These are phyloP conservation scores for Tyto alba DNA, from an alignment of 2,113 vertebrate species.

Conservation along the genomic window DNA sequence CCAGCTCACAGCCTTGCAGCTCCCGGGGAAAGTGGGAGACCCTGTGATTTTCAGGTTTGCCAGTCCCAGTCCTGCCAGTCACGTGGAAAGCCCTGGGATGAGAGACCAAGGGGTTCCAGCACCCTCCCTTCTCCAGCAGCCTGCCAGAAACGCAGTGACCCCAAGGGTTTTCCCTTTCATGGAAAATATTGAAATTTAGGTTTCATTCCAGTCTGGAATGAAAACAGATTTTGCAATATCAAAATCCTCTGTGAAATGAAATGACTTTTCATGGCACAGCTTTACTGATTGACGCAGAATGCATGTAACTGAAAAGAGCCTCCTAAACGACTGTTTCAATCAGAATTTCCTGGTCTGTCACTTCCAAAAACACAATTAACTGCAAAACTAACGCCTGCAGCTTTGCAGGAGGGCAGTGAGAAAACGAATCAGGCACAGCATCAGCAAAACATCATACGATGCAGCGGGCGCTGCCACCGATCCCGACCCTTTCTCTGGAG, in stretches of 20 bases:
- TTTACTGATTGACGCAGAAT: slow-evolving; percentile 5
- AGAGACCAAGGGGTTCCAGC: not conserved
- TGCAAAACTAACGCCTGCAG: not conserved
- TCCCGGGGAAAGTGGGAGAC: not conserved
- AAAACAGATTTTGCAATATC: slow-evolving; percentile 19
- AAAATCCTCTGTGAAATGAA: not conserved
- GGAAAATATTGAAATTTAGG: slow-evolving; percentile 4
- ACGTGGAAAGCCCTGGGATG: not conserved
- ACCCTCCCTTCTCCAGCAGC: not conserved
- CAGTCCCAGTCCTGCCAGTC: not conserved
- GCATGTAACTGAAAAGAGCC: not conserved
- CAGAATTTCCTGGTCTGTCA: slow-evolving; percentile 42
- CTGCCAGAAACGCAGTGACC: slow-evolving; percentile 3
- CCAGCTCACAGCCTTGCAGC: not conserved
- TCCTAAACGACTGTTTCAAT: not conserved
- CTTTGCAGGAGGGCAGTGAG: not conserved
- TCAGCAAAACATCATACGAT: fast-evolving
- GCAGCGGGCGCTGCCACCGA: fast-evolving
- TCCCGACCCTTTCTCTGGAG: fast-evolving
- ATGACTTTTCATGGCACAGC: not conserved
- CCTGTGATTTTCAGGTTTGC: not conserved
- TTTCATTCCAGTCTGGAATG: slow-evolving; percentile 29
- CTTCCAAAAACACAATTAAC: not conserved
- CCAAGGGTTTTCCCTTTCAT: slow-evolving; percentile 4
- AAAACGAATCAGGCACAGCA: fast-evolving